A percentile compares a stretch with the other conserved stretches of the same genome.
Conservation (phyloP, 64 coral and sea anemone species). For the Actinia equina region DNA sequence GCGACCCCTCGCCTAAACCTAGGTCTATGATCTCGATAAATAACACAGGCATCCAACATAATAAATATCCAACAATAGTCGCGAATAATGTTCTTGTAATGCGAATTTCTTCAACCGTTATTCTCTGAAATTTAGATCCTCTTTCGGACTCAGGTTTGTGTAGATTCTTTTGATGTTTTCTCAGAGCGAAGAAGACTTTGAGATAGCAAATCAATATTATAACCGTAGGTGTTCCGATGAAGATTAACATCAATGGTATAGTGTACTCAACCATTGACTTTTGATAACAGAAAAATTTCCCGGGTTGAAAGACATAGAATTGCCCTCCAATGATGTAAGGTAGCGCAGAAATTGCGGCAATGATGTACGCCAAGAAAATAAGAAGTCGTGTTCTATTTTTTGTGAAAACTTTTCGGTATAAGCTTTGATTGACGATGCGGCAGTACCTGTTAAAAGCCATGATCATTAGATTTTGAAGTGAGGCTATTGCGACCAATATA, state of each 20-base stretch:
- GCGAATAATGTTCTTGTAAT: conserved; percentile 52
- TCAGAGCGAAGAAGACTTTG: conserved; percentile 9
- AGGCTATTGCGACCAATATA: conserved; percentile 16
- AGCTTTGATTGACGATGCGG: conserved; percentile 40
- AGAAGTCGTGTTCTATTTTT: conserved; percentile 18
- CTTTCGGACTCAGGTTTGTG: neutral
- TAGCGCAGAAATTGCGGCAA: conserved; percentile 1
- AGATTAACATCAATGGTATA: conserved; percentile 17
- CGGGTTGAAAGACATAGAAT: conserved; percentile 45
- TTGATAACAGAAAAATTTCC: conserved; percentile 59
- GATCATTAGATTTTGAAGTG: conserved; percentile 38
- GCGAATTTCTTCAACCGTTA: conserved; percentile 19
- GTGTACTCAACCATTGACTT: neutral
- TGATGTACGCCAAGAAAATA: conserved; percentile 8
- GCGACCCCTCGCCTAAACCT: neutral
- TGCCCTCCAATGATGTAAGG: conserved; percentile 34
- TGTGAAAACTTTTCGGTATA: conserved; percentile 43
- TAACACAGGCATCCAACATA: conserved; percentile 46
- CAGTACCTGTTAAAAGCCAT: conserved; percentile 65
- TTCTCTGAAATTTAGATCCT: neutral
- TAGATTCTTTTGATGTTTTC: conserved; percentile 2
- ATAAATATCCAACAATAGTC: conserved; percentile 31
- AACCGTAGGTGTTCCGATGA: conserved; percentile 11
- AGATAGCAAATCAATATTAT: conserved; percentile 18
- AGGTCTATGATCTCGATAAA: conserved; percentile 56